These are phyloP conservation scores for Adelognathus sp. DNA, from an alignment of 2,888 invertebrate genomes.

Conservation along the genomic window DNA sequence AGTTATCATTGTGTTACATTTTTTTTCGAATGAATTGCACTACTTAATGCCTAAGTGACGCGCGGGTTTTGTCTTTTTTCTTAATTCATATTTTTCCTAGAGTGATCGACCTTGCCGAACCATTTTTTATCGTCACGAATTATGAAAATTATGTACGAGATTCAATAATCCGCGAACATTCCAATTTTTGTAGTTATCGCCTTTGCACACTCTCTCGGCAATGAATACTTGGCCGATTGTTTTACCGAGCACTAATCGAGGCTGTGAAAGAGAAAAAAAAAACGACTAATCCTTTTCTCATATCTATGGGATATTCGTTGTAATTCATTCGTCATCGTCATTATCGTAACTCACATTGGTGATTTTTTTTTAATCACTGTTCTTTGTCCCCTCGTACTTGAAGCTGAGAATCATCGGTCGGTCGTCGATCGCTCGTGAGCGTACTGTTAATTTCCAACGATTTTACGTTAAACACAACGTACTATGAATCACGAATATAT, in stretches of 20 bases:
- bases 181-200: constrained; percentile 47
- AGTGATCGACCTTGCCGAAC: constrained; percentile 42
- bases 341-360: constrained; percentile 20
- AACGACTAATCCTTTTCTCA: constrained; percentile 16
- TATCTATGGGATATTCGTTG: constrained; percentile 35
- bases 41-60: constrained; percentile 41
- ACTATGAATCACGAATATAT: constrained; percentile 39
- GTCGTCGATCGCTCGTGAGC: constrained; percentile 53
- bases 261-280: constrained; percentile 54
- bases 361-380: constrained; percentile 14
- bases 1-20: constrained; percentile 42
- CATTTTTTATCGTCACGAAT: constrained; percentile 17
- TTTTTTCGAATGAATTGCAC: constrained; percentile 35
- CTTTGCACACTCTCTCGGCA: constrained; percentile 31
- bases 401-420: constrained; percentile 24
- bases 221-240: constrained; percentile 39
- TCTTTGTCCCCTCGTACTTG: neutral
- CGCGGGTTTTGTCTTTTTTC: constrained; percentile 16
- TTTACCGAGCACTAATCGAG: constrained; percentile 54
- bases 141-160: neutral
- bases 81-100: constrained; percentile 29
- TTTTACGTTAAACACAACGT: neutral
- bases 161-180: constrained; percentile 31
- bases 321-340: constrained; percentile 13
- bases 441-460: constrained; percentile 18